Conservation (phyloP, 2,113 vertebrate species). For the Motacilla alba region DNA sequence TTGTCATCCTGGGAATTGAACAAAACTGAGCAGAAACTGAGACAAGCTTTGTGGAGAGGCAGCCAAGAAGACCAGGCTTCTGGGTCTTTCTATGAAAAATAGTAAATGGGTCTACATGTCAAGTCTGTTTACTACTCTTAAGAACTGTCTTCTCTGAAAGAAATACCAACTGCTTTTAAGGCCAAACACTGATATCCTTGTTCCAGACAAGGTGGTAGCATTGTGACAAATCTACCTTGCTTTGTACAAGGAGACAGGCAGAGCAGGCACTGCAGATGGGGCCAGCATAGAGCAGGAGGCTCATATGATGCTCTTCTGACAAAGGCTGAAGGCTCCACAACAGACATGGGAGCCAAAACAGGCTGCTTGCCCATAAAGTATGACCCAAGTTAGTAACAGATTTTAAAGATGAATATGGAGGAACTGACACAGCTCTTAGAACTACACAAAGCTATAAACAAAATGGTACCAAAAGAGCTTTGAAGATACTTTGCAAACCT, state of each 20-base stretch:
- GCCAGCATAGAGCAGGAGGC: fast-evolving
- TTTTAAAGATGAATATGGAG: neutral
- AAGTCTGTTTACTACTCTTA: neutral
- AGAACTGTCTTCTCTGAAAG: neutral
- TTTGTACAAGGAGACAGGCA: neutral
- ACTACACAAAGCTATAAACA: neutral
- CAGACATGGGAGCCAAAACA: neutral
- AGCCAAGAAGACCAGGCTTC: neutral
- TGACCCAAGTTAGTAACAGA: neutral
- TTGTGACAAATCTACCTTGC: neutral
- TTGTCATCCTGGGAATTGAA: neutral
- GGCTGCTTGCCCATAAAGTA: neutral
- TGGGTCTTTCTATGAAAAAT: neutral
- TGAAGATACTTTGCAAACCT: neutral
- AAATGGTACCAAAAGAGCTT: neutral
- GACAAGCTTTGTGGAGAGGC: neutral
- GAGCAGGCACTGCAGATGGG: neutral
- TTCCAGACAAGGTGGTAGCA: neutral
- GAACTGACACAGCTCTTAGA: neutral
- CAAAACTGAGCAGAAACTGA: neutral
- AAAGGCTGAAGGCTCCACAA: neutral
- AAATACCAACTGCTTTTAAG: neutral
- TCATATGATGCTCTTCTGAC: neutral
- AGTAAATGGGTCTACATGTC: neutral
- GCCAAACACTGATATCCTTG: neutral